Evolutionary conservation across 2,113 vertebrate genomes (phyloP).

Genomic region (Centropus bengalensis): DNA sequence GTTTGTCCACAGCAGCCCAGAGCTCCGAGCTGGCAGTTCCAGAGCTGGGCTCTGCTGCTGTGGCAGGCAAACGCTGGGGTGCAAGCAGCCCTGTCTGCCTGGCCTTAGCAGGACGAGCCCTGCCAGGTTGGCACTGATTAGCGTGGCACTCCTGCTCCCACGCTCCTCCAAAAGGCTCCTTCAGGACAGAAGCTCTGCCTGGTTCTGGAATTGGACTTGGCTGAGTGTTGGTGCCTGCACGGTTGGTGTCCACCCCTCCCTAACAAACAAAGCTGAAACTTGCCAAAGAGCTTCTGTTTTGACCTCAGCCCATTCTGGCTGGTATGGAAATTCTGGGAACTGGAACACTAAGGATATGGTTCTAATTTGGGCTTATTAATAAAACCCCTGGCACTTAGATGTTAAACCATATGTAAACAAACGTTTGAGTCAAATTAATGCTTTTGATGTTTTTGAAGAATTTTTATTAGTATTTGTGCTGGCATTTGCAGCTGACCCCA

Average conservation of each 20-base stretch:
- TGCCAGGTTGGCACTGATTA: background rate
- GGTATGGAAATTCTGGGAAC: background rate
- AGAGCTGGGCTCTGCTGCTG: background rate
- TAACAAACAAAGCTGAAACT: background rate
- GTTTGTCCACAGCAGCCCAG: background rate
- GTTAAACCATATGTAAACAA: slow-evolving; percentile 12
- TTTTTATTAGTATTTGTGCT: background rate
- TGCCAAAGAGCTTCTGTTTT: background rate
- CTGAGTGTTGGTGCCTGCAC: background rate
- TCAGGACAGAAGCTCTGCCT: background rate
- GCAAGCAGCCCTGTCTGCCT: background rate
- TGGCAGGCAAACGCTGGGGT: background rate
- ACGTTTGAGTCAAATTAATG: background rate
- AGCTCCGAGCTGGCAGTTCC: background rate
- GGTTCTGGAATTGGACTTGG: background rate
- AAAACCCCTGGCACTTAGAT: background rate
- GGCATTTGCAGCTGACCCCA: background rate
- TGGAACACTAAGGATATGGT: background rate
- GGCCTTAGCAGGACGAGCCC: background rate
- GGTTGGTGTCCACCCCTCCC: background rate
- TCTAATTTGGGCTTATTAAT: background rate
- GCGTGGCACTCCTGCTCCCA: background rate
- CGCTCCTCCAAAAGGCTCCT: background rate
- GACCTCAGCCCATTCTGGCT: background rate
- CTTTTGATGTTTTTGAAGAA: background rate